Percentiles rank a stretch among this genome's conserved stretches.
phyloP scores from a whole-genome alignment of 1,140 invertebrate species.

The Drosophila malerkotliana region DNA sequence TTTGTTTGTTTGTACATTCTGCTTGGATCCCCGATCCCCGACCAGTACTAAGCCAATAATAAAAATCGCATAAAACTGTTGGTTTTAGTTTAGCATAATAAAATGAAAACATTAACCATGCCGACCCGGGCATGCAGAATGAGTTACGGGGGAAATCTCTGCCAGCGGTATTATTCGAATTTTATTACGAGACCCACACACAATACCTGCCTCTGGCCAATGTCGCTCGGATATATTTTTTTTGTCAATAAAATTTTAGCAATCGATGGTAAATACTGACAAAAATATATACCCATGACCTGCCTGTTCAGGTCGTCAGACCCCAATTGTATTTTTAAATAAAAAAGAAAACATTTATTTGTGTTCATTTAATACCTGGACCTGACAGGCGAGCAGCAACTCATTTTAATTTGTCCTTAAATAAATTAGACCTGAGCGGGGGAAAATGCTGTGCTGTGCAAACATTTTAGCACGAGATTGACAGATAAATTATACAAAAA shows the following conservation, averaged over 20 bases:
- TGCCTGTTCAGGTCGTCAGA: slow-evolving; percentile 16
- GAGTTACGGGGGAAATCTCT: slow-evolving; percentile 9
- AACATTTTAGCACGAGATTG: slow-evolving; percentile 25
- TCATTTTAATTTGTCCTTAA: slow-evolving; percentile 37
- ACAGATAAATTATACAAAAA: slow-evolving; percentile 35
- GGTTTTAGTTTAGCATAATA: slow-evolving; percentile 69
- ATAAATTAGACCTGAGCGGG: slow-evolving; percentile 33
- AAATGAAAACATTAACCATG: slow-evolving; percentile 61
- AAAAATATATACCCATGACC: neutral
- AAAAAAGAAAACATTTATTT: slow-evolving; percentile 39
- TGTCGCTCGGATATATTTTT: slow-evolving; percentile 45
- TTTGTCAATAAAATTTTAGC: slow-evolving; percentile 61
- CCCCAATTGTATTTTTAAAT: slow-evolving; percentile 41
- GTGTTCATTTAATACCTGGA: slow-evolving; percentile 21
- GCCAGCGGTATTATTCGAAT: slow-evolving; percentile 55
- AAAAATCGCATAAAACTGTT: slow-evolving; percentile 66
- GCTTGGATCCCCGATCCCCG: slow-evolving; percentile 12
- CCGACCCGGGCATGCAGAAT: slow-evolving; percentile 16
- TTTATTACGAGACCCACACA: slow-evolving; percentile 50
- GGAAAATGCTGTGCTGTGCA: slow-evolving; percentile 4
- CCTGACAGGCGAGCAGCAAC: slow-evolving; percentile 36
- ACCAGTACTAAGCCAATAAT: slow-evolving; percentile 54
- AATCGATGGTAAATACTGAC: slow-evolving; percentile 44
- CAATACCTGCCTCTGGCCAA: slow-evolving; percentile 8
- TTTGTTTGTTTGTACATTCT: neutral